phyloP scores from a whole-genome alignment of 1,140 invertebrate species.

The Lepidurus couesii region DNA sequence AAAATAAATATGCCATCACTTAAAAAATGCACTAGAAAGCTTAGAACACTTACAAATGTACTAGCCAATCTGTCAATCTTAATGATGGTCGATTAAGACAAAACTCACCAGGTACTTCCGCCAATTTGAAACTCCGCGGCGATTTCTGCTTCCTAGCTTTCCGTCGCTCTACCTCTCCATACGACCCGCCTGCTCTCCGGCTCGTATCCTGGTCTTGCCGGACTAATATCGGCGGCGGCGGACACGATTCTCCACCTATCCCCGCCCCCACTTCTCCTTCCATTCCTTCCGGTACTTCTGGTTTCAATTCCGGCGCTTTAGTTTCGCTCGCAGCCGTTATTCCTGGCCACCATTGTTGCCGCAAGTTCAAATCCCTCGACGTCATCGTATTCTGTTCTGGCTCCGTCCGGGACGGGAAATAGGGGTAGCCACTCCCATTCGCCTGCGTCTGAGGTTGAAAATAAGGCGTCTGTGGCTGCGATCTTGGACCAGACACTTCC shows the following conservation, averaged over 20 bases:
- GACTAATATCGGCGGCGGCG: not conserved
- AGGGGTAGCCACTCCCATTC: too few species aligned
- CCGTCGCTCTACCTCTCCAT: conserved; percentile 33
- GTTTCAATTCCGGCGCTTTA: conserved; percentile 22
- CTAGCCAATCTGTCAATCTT: too few species aligned
- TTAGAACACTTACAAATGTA: too few species aligned
- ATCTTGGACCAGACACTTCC: not conserved
- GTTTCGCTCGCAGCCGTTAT: conserved; percentile 8
- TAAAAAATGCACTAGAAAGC: too few species aligned
- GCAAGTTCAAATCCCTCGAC: not conserved
- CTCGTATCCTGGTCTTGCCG: not conserved
- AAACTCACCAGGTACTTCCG: not conserved
- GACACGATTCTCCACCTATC: not conserved
- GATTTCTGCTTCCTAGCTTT: conserved; percentile 33
- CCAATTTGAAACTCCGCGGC: conserved; percentile 22
- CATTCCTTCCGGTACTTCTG: conserved; percentile 23
- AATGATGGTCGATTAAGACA: not conserved
- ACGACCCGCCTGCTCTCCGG: not conserved
- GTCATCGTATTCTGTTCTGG: not conserved
- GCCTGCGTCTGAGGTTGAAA: not conserved
- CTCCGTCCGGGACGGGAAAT: too few species aligned
- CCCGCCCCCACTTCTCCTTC: not conserved
- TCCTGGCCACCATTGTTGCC: conserved; percentile 5
- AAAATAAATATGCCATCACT: too few species aligned
- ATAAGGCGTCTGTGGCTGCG: not conserved